Evolutionary conservation across 2,888 invertebrate genomes (phyloP).

Genomic region (Emesis furor): DNA sequence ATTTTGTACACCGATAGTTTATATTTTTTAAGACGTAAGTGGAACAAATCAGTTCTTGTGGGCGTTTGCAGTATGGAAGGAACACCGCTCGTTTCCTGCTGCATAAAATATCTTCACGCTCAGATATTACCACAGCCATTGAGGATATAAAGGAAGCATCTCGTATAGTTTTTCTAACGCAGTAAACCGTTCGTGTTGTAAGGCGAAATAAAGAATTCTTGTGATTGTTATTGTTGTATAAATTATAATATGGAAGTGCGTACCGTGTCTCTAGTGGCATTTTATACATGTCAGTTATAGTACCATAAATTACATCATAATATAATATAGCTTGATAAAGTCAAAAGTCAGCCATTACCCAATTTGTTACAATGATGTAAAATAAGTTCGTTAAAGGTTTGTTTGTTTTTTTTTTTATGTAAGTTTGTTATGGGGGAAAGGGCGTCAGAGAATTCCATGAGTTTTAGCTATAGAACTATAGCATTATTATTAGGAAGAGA

Average conservation of each 20-base stretch:
- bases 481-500: too few species aligned
- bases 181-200: background rate
- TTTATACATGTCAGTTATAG: too few species aligned
- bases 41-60: constrained; percentile 78
- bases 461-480: too few species aligned
- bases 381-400: too few species aligned
- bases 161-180: constrained; percentile 18
- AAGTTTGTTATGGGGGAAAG: too few species aligned
- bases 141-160: constrained; percentile 13
- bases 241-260: background rate
- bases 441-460: too few species aligned
- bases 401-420: too few species aligned
- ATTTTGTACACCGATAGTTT: background rate
- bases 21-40: constrained; percentile 59
- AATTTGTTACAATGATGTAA: too few species aligned
- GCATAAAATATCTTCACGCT: constrained; percentile 83
- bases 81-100: constrained; percentile 83
- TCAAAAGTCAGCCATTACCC: too few species aligned
- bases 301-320: too few species aligned
- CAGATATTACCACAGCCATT: constrained; percentile 59
- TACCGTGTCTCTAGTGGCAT: too few species aligned
- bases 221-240: background rate
- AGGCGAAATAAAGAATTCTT: background rate
- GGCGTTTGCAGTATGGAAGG: constrained; percentile 81
- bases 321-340: background rate